Conservation (phyloP, 2,888 invertebrate genomes). For the Brassicogethes aeneus region DNA sequence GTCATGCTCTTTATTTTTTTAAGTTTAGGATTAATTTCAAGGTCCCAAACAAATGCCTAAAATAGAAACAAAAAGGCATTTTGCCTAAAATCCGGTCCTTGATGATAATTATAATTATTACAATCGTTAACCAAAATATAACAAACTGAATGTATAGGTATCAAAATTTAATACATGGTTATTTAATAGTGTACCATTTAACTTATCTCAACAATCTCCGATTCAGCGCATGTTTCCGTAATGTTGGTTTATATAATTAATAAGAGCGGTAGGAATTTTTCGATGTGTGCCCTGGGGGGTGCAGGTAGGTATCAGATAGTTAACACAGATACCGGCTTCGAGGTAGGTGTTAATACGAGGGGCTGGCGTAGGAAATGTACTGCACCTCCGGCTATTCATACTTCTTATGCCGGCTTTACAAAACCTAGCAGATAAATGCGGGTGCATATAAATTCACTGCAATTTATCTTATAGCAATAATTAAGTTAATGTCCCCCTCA, state of each 20-base stretch:
- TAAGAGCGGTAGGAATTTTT: not conserved
- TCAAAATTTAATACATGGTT: too few species aligned
- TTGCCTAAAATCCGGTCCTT: too few species aligned
- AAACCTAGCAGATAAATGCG: not conserved
- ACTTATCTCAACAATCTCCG: not conserved
- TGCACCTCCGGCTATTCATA: too few species aligned
- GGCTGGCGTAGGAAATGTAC: conserved; percentile 3
- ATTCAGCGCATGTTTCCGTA: not conserved
- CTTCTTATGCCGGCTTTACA: not conserved
- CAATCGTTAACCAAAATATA: too few species aligned
- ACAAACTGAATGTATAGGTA: too few species aligned
- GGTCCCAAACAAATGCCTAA: too few species aligned
- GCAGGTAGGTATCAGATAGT: conserved; percentile 16
- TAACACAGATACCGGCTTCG: conserved; percentile 15
- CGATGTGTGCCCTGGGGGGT: conserved; percentile 6
- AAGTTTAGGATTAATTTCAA: too few species aligned
- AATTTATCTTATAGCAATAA: not conserved
- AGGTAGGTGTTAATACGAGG: conserved; percentile 21
- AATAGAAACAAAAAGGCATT: too few species aligned
- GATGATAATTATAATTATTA: too few species aligned
- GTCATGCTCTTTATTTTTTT: too few species aligned
- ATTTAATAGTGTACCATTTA: not conserved
- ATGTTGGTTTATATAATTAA: not conserved
- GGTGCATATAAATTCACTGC: not conserved
- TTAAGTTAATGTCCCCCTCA: too few species aligned